Evolutionary conservation across 2,797 vertebrate genomes (phyloP).

Genomic region (Manis javanica): DNA sequence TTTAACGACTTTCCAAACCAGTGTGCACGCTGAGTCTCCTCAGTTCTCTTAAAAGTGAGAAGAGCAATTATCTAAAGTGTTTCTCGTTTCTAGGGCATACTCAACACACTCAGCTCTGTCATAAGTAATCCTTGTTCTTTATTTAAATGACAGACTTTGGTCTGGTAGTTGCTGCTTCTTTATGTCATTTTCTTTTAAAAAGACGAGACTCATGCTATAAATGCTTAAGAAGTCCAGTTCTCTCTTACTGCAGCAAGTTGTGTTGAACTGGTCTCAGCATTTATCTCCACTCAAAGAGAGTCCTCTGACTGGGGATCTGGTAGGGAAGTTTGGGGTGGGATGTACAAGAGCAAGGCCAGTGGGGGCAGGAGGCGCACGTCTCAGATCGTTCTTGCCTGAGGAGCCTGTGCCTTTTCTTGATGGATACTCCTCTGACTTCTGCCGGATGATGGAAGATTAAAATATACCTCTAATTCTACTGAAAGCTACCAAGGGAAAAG

Average conservation of each 20-base stretch:
- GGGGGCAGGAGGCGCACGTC: neutral
- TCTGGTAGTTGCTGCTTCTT: conserved; percentile 16
- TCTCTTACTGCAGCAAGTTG: neutral
- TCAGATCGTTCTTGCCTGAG: neutral
- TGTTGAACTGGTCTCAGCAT: neutral
- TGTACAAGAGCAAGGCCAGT: neutral
- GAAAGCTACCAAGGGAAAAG: neutral
- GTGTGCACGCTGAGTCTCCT: neutral
- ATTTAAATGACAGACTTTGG: conserved; percentile 62
- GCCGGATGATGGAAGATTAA: neutral
- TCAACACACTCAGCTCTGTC: conserved; percentile 10
- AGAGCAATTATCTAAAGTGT: conserved; percentile 41
- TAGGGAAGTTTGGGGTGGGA: neutral
- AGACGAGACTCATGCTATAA: neutral
- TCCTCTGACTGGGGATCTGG: neutral
- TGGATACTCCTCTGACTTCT: neutral
- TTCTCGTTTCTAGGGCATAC: conserved; percentile 25
- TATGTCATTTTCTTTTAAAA: conserved; percentile 1
- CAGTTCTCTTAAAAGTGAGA: conserved; percentile 58
- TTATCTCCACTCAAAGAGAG: neutral
- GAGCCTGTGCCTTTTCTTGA: neutral
- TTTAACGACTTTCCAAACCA: neutral
- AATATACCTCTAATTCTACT: neutral
- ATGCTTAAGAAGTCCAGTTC: neutral
- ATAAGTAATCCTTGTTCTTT: conserved; percentile 42